Base-by-base conservation (phyloP, 2,113 vertebrate genomes). In the Falcunculus frontatus region DNA sequence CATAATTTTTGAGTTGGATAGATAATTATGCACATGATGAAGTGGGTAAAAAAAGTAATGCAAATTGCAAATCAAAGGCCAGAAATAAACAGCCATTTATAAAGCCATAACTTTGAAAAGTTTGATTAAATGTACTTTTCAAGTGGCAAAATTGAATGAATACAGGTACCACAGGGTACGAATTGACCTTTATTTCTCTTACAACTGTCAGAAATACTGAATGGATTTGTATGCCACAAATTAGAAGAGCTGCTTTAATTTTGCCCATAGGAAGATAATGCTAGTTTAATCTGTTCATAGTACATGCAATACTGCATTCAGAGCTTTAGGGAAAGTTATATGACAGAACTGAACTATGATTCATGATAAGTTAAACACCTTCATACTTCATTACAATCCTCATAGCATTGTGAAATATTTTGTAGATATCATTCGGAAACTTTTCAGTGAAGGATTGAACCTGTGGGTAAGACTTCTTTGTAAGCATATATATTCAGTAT, bases 171-270 rank as follows among this genome's bases (percentile, higher is more conserved):
- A 56, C 35, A 73, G 42, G 87, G 57, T 63, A 86, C 30, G n/a
- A 56, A 29, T 63, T 96, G 91, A 93, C 89, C 78, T 91, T 95
- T 95, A 78, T 82, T 91, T 83, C 90, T 7, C 5, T 76, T 73
- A 59, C 65, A 80, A 67, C 57, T 94, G 87, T 76, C 92, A 95
- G 67, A 90, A 87, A 89, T 27, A 52, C 20, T 78, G 68, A 93
- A 78, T 85, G 18, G 82, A 83, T 87, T 90, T 85, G 9, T 82
- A 80, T 60, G 65, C 32, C 19, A 18, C 72, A 87, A 89, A 22
- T 87, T 85, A 53, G 76, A 89, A 59, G 16, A 93, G 75, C 10
- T 77, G 85, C 30, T 86, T 75, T 88, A 90, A 91, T 91, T 94
- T 89, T 96, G 79, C 81, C 63, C 2, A 0, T 33, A 91, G 59